Evolutionary conservation across 92 coral and sea anemone genomes (phyloP).

Genomic region (Epizoanthus rinbou): DNA sequence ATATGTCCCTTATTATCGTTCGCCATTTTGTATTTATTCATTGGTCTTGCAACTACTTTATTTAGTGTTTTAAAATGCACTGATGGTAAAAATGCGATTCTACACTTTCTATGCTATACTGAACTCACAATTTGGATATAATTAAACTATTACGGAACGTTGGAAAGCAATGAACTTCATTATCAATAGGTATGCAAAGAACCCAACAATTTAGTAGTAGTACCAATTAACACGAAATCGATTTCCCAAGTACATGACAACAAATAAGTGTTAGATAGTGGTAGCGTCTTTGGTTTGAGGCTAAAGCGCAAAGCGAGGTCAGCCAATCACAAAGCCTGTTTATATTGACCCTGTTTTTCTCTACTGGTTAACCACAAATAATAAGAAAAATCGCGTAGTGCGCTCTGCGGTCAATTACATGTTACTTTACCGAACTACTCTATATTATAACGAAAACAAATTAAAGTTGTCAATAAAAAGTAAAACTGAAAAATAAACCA

Average conservation of each 20-base stretch:
- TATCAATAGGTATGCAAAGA: not conserved
- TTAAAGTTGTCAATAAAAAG: too few relatives aligned
- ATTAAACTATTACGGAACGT: not conserved
- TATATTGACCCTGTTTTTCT: not conserved
- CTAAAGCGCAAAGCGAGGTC: constrained; percentile 1
- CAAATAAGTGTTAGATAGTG: constrained; percentile 42
- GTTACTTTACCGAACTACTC: too few relatives aligned
- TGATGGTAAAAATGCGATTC: too few relatives aligned
- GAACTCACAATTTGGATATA: too few relatives aligned
- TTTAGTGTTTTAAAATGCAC: too few relatives aligned
- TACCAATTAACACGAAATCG: not conserved
- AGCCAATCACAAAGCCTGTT: constrained; percentile 26
- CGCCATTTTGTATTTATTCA: not conserved
- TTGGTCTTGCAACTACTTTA: too few relatives aligned
- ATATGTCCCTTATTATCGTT: not conserved
- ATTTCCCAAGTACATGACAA: constrained; percentile 40
- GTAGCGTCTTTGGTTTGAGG: constrained; percentile 59
- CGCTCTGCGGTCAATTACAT: too few relatives aligned
- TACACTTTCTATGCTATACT: too few relatives aligned
- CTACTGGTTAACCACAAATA: not conserved
- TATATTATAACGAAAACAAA: too few relatives aligned
- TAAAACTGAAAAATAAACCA: too few relatives aligned
- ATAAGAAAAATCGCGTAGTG: too few relatives aligned
- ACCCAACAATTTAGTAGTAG: not conserved
- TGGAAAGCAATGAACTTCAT: not conserved